Evolutionary conservation across 2,113 vertebrate species (phyloP).

Genomic region (Clarias magur): DNA sequence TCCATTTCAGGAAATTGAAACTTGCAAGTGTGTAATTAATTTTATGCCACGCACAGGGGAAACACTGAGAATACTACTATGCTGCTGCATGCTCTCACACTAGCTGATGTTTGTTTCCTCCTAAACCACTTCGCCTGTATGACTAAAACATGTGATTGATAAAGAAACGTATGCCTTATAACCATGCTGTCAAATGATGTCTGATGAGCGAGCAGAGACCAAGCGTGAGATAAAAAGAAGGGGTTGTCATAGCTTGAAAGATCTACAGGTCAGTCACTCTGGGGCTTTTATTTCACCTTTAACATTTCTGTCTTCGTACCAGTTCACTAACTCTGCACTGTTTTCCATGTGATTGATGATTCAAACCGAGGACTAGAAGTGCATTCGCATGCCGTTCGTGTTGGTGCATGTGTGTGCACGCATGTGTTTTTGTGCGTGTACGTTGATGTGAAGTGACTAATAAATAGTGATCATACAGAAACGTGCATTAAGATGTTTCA

Average conservation of each 20-base stretch:
- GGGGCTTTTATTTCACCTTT: background rate
- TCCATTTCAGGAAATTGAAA: background rate
- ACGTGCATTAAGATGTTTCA: conserved; percentile 33
- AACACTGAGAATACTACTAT: background rate
- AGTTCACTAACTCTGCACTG: background rate
- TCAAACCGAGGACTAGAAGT: conserved; percentile 25
- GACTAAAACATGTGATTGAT: background rate
- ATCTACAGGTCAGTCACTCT: background rate
- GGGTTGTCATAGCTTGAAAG: background rate
- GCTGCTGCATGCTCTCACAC: background rate
- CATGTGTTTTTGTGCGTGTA: background rate
- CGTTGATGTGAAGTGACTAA: conserved; percentile 19
- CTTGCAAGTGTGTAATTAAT: background rate
- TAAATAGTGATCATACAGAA: conserved; percentile 17
- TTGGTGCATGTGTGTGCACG: background rate
- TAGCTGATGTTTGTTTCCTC: background rate
- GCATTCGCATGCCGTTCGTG: conserved; percentile 29
- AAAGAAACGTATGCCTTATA: background rate
- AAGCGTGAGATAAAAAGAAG: background rate
- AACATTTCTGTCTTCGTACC: background rate
- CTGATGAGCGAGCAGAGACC: background rate
- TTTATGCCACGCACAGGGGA: background rate
- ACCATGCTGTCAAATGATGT: background rate
- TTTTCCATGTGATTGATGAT: conserved; percentile 32
- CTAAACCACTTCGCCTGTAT: background rate